These are phyloP conservation scores for Nasonia oneida DNA, from an alignment of 2,888 invertebrate species.

Conservation along the genomic window DNA sequence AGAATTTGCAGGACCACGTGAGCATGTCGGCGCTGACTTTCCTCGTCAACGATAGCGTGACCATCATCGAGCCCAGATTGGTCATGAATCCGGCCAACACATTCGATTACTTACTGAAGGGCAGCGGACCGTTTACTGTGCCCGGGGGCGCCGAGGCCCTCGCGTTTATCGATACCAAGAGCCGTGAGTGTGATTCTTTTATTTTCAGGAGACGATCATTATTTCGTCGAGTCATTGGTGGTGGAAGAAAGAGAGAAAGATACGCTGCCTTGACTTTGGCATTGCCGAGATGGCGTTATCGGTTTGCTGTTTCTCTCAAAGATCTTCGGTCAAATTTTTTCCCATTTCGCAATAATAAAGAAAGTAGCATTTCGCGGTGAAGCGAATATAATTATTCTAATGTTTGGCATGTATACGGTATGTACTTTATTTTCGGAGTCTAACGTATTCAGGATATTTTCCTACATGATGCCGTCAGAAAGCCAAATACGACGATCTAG, in stretches of 20 bases:
- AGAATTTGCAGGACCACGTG: conserved; percentile 91
- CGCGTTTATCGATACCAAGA: conserved; percentile 86
- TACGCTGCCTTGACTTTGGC: background rate
- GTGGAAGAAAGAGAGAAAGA: no score
- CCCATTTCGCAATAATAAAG: background rate
- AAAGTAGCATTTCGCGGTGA: background rate
- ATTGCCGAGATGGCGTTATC: background rate
- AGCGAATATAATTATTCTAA: no score
- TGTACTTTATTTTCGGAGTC: no score
- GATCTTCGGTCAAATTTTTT: background rate
- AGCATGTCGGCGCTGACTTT: conserved; percentile 87
- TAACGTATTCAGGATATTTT: background rate
- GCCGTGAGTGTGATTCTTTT: conserved; percentile 17
- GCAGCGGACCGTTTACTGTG: conserved; percentile 86
- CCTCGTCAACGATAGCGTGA: conserved; percentile 85
- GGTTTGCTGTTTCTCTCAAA: background rate
- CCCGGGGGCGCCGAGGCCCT: conserved; percentile 90
- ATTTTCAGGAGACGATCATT: background rate
- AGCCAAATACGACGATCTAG: background rate
- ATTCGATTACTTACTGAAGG: conserved; percentile 83
- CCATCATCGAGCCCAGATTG: conserved; percentile 83
- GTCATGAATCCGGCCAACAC: conserved; percentile 81
- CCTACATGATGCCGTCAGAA: background rate
- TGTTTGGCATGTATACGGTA: no score
- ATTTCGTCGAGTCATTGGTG: background rate